phyloP scores from a whole-genome alignment of 2,797 vertebrate species.

The Chelmon rostratus region DNA sequence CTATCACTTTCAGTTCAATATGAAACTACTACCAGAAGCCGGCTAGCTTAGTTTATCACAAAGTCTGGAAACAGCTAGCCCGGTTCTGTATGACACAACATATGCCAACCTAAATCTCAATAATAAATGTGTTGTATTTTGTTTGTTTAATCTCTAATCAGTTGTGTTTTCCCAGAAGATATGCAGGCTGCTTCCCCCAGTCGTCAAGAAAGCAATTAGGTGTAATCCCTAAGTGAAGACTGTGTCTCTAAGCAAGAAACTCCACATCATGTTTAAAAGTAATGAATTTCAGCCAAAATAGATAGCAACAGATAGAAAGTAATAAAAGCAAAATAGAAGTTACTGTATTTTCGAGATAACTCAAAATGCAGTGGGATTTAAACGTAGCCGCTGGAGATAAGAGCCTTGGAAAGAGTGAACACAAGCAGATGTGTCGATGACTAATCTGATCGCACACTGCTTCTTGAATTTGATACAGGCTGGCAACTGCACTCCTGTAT shows the following conservation, averaged over 20 bases:
- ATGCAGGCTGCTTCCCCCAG: neutral
- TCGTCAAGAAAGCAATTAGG: neutral
- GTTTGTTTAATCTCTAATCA: neutral
- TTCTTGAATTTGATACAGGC: slow-evolving; percentile 54
- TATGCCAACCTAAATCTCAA: neutral
- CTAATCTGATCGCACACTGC: slow-evolving; percentile 32
- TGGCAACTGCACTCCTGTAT: slow-evolving; percentile 34
- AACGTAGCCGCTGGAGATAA: neutral
- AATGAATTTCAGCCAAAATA: neutral
- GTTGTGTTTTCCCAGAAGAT: neutral
- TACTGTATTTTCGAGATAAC: slow-evolving; percentile 5
- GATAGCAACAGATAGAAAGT: neutral
- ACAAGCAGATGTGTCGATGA: slow-evolving; percentile 47
- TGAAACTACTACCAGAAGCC: neutral
- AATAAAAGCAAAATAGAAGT: neutral
- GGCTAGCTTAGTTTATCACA: neutral
- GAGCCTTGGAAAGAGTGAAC: slow-evolving; percentile 5
- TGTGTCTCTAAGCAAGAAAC: neutral
- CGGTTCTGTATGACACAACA: too few species aligned
- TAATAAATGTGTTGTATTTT: neutral
- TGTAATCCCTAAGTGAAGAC: neutral
- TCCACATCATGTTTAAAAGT: neutral
- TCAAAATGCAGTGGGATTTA: neutral
- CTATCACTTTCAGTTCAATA: neutral
- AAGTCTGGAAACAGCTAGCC: neutral